phyloP scores from a whole-genome alignment of 2,113 vertebrate genomes.

The Trogon surrucura region DNA sequence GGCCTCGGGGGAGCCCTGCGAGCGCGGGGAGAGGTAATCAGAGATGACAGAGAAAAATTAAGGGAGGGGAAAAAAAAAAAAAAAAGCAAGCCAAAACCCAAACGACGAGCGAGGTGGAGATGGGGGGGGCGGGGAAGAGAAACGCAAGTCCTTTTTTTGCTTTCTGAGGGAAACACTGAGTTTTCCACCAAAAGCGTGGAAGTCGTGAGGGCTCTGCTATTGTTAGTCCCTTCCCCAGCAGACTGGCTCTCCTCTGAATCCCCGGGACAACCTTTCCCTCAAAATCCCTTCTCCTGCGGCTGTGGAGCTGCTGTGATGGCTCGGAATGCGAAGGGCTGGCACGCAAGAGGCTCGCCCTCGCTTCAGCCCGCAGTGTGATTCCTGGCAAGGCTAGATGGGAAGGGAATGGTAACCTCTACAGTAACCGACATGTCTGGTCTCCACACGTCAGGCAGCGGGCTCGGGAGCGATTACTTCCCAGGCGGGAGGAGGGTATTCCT shows the following conservation, averaged over 20 bases:
- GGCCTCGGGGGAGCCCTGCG: conserved; percentile 65
- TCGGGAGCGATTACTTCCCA: conserved; percentile 26
- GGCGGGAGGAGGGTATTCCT: conserved; percentile 16
- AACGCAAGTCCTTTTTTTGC: not conserved
- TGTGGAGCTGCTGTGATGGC: not conserved
- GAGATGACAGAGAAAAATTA: conserved; percentile 62
- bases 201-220: not conserved
- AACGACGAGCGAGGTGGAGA: conserved; percentile 3
- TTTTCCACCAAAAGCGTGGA: not conserved
- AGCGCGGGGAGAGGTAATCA: conserved; percentile 49
- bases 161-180: conserved; percentile 10
- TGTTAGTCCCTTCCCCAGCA: not conserved
- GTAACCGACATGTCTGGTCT: conserved; percentile 21
- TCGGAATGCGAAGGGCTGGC: not conserved
- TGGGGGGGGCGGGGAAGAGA: conserved; percentile 11
- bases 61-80: not conserved
- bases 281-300: not conserved
- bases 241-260: not conserved
- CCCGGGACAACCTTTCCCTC: not conserved
- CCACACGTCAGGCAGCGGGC: conserved; percentile 6
- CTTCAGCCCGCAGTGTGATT: not conserved
- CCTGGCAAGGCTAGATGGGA: not conserved
- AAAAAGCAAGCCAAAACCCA: not conserved
- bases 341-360: not conserved
- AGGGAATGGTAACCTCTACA: conserved; percentile 2